Evolutionary conservation across 2,888 invertebrate genomes (phyloP).

Genomic region (Macaria liturata): DNA sequence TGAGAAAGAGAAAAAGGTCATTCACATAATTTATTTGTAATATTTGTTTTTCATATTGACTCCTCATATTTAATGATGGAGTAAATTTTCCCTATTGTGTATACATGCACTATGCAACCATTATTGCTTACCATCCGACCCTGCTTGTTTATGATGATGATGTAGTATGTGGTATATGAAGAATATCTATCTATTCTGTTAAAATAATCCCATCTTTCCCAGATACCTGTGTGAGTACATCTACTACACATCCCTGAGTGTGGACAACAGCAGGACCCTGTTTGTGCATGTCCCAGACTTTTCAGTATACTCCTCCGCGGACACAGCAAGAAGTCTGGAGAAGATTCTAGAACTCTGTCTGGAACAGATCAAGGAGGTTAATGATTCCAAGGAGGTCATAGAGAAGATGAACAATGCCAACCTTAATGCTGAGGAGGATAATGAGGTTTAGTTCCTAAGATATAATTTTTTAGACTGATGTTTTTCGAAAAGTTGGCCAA

Average conservation of each 20-base stretch:
- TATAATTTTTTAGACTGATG: too few species aligned
- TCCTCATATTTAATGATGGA: too few species aligned
- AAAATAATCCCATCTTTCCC: slow-evolving; percentile 33
- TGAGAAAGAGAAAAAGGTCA: too few species aligned
- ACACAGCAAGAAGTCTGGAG: slow-evolving; percentile 81
- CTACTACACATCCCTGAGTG: slow-evolving; percentile 89
- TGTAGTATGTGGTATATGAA: too few species aligned
- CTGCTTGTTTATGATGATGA: too few species aligned
- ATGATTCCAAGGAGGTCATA: slow-evolving; percentile 32
- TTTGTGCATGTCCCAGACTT: slow-evolving; percentile 92
- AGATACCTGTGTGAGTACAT: slow-evolving; percentile 93
- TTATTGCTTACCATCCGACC: too few species aligned
- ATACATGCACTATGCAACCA: too few species aligned
- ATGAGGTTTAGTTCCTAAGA: slow-evolving; percentile 3
- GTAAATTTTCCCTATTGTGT: too few species aligned
- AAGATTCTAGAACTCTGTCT: slow-evolving; percentile 60
- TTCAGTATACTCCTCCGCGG: slow-evolving; percentile 81
- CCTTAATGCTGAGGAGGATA: slow-evolving; percentile 27
- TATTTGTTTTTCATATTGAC: too few species aligned
- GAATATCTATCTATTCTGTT: too few species aligned
- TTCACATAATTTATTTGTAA: too few species aligned
- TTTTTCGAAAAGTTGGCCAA: too few species aligned
- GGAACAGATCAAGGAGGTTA: slow-evolving; percentile 51
- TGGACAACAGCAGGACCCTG: slow-evolving; percentile 83
- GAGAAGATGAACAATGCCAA: slow-evolving; percentile 37